These are phyloP conservation scores for Penaeus monodon DNA, from an alignment of 2,888 invertebrate species.

Conservation along the genomic window DNA sequence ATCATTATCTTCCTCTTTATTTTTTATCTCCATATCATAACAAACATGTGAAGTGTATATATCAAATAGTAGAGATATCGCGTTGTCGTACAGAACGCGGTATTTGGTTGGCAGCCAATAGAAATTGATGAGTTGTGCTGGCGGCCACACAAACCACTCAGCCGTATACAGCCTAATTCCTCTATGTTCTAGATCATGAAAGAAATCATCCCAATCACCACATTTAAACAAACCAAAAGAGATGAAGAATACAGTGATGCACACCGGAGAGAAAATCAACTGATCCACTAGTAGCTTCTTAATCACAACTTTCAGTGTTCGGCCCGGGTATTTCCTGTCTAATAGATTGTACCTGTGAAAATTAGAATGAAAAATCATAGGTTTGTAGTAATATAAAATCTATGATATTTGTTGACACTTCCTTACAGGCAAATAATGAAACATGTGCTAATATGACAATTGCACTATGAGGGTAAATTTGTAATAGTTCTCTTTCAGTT, in stretches of 20 bases:
- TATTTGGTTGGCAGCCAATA: conserved; percentile 85
- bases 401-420: no score
- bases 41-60: conserved; percentile 83
- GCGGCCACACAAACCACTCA: conserved; percentile 94
- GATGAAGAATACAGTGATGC: conserved; percentile 69
- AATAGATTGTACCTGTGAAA: conserved; percentile 68
- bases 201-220: conserved; percentile 35
- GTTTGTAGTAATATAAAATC: no score
- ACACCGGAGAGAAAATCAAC: conserved; percentile 71
- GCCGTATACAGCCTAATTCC: conserved; percentile 79
- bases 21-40: conserved; percentile 46
- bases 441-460: no score
- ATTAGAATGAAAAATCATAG: conserved; percentile 11
- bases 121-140: conserved; percentile 93
- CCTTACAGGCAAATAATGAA: no score
- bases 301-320: conserved; percentile 67
- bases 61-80: conserved; percentile 87
- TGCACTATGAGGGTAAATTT: no score
- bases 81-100: conserved; percentile 88
- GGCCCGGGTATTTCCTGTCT: conserved; percentile 69
- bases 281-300: conserved; percentile 71
- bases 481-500: no score
- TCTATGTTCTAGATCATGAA: conserved; percentile 41
- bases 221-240: conserved; percentile 67
- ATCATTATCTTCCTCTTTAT: background rate